Evolutionary conservation across 2,797 vertebrate genomes (phyloP), one percentile per base, ranked within the genome.

Genomic region (Enteromius radiatus): DNA sequence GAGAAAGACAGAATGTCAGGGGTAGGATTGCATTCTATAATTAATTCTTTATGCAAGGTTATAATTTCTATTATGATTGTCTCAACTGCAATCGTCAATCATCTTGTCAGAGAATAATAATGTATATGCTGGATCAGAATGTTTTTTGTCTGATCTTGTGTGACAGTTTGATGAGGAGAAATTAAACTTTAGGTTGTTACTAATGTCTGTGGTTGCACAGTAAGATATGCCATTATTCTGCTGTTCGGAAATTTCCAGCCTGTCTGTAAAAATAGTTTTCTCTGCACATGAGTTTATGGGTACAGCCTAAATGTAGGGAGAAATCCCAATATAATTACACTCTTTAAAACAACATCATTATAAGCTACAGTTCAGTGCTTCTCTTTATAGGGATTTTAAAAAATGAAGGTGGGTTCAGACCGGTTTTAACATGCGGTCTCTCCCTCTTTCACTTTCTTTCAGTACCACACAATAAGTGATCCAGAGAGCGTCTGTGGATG

Each of bases 391-490:
- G 4, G 63, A 78, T 67, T 31, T 80, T 11, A 86, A 83, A 81
- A 84, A 88, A 69, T 49, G 10, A 68, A 61, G 45, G 80, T 67
- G 71, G 47, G 36, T 82, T 67, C 21, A 76, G 26, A 56, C 74
- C 1, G 38, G 47, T 76, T 76, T 47, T 77, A 23, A 76, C 41
- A 77, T 56, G 73, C 5, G 26, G 43, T 65, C 11, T 74, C 43
- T 59, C 11, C 21, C 26, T 65, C 43, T 52, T 81, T 83, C 6
- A 12, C 26, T 82, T 45, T 81, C 12, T 68, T 76, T 90, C 68
- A 77, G 85, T 89, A 84, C 88, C 71, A 85, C 85, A 86, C 64
- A 74, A 92, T 93, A 91, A 92, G 88, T 23, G 3, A 84, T 61
- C 89, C 85, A 87, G 90, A 90, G 63, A 63, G 74, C 1, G 3